Conservation (phyloP, 2,113 vertebrate species). For the Fulica atra region DNA sequence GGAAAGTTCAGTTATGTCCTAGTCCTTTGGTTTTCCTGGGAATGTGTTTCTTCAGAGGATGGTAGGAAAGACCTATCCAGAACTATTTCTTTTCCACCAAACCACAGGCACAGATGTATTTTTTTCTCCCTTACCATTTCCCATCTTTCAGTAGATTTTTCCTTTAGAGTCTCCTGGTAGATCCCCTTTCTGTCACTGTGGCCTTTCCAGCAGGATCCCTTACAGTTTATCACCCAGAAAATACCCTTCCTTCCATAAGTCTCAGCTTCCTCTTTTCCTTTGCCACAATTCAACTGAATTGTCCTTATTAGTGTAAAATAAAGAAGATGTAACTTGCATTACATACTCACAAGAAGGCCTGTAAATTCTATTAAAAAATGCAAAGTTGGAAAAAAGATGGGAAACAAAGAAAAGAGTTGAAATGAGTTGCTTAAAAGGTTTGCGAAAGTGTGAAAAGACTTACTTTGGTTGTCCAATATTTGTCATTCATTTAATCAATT, state of each 20-base stretch:
- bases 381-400: background rate
- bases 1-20: background rate
- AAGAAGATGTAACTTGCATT: background rate
- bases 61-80: background rate
- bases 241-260: background rate
- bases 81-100: background rate
- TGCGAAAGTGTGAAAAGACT: slow-evolving; percentile 67
- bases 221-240: background rate
- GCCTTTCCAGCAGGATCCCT: background rate
- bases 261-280: background rate
- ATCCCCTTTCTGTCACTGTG: background rate
- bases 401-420: slow-evolving; percentile 38
- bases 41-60: background rate
- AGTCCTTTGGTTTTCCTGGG: background rate
- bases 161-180: background rate
- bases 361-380: slow-evolving; percentile 1
- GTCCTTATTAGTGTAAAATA: background rate
- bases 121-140: background rate
- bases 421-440: slow-evolving; percentile 54
- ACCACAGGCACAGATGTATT: background rate
- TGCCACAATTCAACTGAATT: background rate
- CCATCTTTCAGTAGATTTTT: background rate
- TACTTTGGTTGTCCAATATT: slow-evolving; percentile 77
- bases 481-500: slow-evolving; percentile 87
- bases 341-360: background rate